Base-by-base conservation (phyloP, 2,113 vertebrate genomes). In the Microtus montanus region DNA sequence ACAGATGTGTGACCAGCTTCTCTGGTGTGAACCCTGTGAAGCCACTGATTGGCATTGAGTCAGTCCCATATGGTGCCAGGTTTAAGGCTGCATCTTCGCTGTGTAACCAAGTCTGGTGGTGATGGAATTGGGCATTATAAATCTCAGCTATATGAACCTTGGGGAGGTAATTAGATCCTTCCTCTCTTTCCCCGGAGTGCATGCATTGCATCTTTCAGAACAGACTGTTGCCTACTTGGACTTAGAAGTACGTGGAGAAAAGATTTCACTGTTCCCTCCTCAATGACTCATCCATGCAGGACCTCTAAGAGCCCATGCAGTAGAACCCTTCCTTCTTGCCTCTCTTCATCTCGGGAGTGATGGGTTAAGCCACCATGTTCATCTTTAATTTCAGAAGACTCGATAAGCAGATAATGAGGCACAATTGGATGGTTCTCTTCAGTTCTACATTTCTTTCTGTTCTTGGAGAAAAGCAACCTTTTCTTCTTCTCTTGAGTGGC, bases 131-230 rank as follows among this genome's bases (percentile, higher is more conserved):
- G 24, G 1, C 28, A 1, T 38, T 70, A 24, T 93, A 79, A 87
- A 94, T 95, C 94, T 68, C 3, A 22, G 79, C 38, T 95, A 61
- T n/a, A 15, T 24, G 80, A 80, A 41, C 79, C 68, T n/a, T n/a
- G 10, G 3, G 54, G 80, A 92, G n/a, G 17, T 80, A 64, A 68
- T 22, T 89, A 54, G 22, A 84, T 35, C 35, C 41, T 80, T 44
- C 20, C 30, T 84, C 38, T 52, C 83, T 66, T 49, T 89, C 58
- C 58, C 49, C 15, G 41, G 47, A 87, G 54, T 61, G 71, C 54
- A 22, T 11, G 12, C 82, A 88, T 96, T 90, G 47, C 64, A 96
- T 87, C 52, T 91, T 87, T 28, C 87, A 68, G 87, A 84, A 92
- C 49, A 88, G 41, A 88, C 54, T 85, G 74, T 41, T 88, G 54